Base-by-base conservation (phyloP, 2,888 invertebrate genomes). In the Lasius fuliginosus region DNA sequence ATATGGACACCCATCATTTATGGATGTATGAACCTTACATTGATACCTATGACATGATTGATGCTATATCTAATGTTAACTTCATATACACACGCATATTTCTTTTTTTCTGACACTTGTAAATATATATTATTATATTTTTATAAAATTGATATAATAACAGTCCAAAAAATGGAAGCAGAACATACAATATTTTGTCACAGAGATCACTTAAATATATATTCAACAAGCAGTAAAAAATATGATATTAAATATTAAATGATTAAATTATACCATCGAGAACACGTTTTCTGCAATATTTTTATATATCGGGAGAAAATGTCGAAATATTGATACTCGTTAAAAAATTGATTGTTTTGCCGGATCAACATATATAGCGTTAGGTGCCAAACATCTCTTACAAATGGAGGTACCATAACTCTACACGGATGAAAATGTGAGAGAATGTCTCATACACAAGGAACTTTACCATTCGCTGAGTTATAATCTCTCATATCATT, bases 401-500 rank as follows among this genome's bases (percentile, higher is more conserved):
- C 84, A 85, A 88, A 90, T 83, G 71, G 76, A 64, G 30, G 62
- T 82, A 58, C 71, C 83, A 86, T 90, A 86, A 88, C 75, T 88
- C 65, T 15, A 11, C 68, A 65, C 56, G 86, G 65, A 84, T 83
- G 88, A 86, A 88, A 83, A 81, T 53, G 82, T 56, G 75, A 81
- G 82, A 81, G 65, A 73, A 83, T 86, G 84, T 81, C 85, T 86
- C 88, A 56, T 84, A 76, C 83, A 77, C 85, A 88, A 91, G 89
- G 85, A 90, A 89, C 85, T 87, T 88, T 74, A 68, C 84, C 83
- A 74, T 83, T 81, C 87, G 82, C 86, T 86, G 90, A 90, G 89
- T 92, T 92, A 92, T 92, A 92, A 92, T 90, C 90, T 89, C 89
- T 90, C 90, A 74, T 92, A 91, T 92, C 92, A 93, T 92, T 93